Evolutionary conservation across 2,888 invertebrate genomes (phyloP).

Genomic region (Entomobrya multifasciata): DNA sequence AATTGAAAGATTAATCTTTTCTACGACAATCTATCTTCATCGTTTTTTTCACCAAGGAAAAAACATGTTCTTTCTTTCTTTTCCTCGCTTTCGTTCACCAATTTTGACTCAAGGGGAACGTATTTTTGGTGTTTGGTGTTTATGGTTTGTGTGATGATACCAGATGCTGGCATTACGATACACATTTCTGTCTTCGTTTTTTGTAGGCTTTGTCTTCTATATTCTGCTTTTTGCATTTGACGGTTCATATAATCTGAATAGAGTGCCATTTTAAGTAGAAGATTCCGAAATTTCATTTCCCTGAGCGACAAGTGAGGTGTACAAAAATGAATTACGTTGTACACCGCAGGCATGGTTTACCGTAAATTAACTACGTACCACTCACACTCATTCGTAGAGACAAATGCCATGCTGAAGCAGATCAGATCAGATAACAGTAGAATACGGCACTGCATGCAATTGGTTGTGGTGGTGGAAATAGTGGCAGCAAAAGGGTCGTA

Average conservation of each 20-base stretch:
- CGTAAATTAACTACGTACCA: background rate
- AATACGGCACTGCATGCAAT: background rate
- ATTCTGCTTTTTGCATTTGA: too few relatives aligned
- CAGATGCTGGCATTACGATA: too few relatives aligned
- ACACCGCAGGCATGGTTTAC: slow-evolving; percentile 21
- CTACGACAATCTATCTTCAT: slow-evolving; percentile 36
- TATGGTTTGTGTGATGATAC: too few relatives aligned
- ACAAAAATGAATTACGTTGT: slow-evolving; percentile 14
- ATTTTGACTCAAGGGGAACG: background rate
- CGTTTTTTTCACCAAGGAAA: slow-evolving; percentile 1
- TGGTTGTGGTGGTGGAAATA: too few relatives aligned
- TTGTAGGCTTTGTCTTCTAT: too few relatives aligned
- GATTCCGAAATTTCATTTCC: background rate
- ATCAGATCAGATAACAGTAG: too few relatives aligned
- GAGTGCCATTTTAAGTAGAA: too few relatives aligned
- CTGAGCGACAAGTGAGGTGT: slow-evolving; percentile 10
- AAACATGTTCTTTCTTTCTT: background rate
- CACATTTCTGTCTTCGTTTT: too few relatives aligned
- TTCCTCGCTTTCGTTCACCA: too few relatives aligned
- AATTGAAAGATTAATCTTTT: slow-evolving; percentile 34
- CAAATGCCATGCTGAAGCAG: background rate
- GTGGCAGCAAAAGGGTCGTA: too few relatives aligned
- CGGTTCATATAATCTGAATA: too few relatives aligned
- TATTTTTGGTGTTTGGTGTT: too few relatives aligned
- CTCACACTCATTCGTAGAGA: background rate